Conservation (phyloP, 1,140 invertebrate genomes). For the Caenorhabditis inopinata region DNA sequence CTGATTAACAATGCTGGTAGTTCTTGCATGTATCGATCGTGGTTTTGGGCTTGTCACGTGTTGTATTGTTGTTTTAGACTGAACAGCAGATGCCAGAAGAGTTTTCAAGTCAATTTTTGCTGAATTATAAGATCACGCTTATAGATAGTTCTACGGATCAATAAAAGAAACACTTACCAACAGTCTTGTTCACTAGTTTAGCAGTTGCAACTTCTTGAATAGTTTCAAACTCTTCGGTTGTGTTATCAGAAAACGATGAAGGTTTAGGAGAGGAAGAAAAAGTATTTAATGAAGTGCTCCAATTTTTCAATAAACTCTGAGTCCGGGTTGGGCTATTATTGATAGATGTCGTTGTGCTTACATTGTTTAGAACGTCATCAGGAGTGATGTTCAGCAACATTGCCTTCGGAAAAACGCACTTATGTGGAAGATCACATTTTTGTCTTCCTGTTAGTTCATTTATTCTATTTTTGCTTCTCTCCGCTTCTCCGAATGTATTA, state of each 20-base stretch:
- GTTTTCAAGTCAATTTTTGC: slow-evolving; percentile 2
- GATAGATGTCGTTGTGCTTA: too few relatives aligned
- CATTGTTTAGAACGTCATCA: neutral
- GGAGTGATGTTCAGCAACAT: slow-evolving; percentile 2
- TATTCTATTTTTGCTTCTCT: slow-evolving; percentile 7
- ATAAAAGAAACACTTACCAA: too few relatives aligned
- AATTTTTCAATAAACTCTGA: too few relatives aligned
- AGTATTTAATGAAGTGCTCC: too few relatives aligned
- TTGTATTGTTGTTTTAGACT: neutral
- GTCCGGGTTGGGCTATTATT: too few relatives aligned
- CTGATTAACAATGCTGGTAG: too few relatives aligned
- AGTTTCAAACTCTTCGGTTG: neutral
- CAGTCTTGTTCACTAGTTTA: too few relatives aligned
- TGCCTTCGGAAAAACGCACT: slow-evolving; percentile 34
- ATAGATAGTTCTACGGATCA: too few relatives aligned
- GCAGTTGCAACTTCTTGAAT: too few relatives aligned
- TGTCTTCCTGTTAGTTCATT: neutral
- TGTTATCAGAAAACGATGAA: too few relatives aligned
- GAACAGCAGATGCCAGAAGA: neutral
- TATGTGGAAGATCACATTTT: slow-evolving; percentile 8
- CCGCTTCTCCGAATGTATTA: neutral
- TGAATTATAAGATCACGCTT: neutral
- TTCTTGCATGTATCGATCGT: neutral
- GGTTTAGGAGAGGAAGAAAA: too few relatives aligned
- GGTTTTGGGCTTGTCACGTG: neutral